A percentile compares a stretch with the other conserved stretches of the same genome.
Conservation (phyloP, 2,797 vertebrate species). For the Pogonophryne albipinna region DNA sequence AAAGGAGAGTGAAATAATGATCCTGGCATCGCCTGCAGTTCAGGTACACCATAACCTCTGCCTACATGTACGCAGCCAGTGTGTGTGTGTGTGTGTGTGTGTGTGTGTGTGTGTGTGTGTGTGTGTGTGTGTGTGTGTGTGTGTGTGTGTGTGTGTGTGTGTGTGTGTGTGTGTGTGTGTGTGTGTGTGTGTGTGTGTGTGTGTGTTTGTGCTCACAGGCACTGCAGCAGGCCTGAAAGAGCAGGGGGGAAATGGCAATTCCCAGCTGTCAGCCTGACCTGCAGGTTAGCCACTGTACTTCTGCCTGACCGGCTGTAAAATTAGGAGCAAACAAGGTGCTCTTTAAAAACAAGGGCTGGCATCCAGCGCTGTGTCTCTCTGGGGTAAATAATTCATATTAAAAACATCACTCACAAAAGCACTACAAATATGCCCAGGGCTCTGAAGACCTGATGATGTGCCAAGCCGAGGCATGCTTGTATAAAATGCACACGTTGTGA, state of each 20-base stretch:
- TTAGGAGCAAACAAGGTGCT: constrained; percentile 83
- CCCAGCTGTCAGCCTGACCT: constrained; percentile 81
- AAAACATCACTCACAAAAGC: constrained; percentile 80
- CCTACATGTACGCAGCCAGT: constrained; percentile 59
- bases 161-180: constrained; percentile 28
- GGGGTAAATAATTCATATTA: constrained; percentile 86
- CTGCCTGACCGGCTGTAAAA: constrained; percentile 86
- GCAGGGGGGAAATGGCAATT: constrained; percentile 68
- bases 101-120: constrained; percentile 4
- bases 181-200: constrained; percentile 35
- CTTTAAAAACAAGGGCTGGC: constrained; percentile 77
- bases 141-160: constrained; percentile 16
- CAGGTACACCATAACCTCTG: constrained; percentile 73
- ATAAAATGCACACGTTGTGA: constrained; percentile 64
- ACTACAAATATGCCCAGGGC: constrained; percentile 75
- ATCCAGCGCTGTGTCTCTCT: constrained; percentile 74
- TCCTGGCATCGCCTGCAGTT: constrained; percentile 73
- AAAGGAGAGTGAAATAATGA: constrained; percentile 79
- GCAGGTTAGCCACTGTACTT: constrained; percentile 79
- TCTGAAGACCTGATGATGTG: constrained; percentile 70
- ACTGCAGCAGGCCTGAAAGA: constrained; percentile 65
- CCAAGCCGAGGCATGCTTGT: constrained; percentile 56
- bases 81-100: constrained; percentile 35
- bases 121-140: constrained; percentile 35
- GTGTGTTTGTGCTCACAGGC: not conserved